Conservation (phyloP, 2,113 vertebrate species). For the Pteruthius melanotis region DNA sequence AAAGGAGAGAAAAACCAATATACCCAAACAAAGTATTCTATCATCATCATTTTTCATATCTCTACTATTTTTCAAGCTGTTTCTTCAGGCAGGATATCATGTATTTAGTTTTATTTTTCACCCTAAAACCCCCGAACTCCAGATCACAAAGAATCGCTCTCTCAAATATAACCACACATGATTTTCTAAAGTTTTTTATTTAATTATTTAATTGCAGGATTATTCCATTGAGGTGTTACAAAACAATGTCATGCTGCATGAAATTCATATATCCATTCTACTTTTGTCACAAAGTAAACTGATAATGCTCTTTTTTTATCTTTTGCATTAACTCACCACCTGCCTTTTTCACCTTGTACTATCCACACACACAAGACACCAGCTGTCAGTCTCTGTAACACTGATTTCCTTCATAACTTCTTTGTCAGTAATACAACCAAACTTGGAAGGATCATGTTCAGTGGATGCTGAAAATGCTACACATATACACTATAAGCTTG, state of each 20-base stretch:
- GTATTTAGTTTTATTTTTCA: background rate
- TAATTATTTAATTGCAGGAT: background rate
- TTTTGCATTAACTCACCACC: background rate
- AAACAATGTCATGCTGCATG: background rate
- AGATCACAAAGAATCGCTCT: background rate
- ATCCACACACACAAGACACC: rapidly evolving
- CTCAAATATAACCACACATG: background rate
- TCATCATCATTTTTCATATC: background rate
- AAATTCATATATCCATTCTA: background rate
- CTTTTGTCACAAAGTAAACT: background rate
- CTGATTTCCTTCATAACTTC: background rate
- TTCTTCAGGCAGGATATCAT: background rate
- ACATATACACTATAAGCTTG: background rate
- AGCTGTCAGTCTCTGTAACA: background rate
- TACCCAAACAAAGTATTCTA: background rate
- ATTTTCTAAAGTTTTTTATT: background rate
- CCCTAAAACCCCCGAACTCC: background rate
- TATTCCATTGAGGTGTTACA: background rate
- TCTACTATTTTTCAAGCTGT: background rate
- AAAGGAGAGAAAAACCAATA: background rate
- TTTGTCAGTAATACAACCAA: background rate
- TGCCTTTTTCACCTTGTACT: background rate
- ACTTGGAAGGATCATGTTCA: background rate
- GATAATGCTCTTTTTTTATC: background rate
- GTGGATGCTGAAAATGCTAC: background rate